Percentiles rank a stretch among this genome's conserved stretches.
Evolutionary conservation across 2,797 vertebrate genomes (phyloP).

Genomic region (Lates japonicus): DNA sequence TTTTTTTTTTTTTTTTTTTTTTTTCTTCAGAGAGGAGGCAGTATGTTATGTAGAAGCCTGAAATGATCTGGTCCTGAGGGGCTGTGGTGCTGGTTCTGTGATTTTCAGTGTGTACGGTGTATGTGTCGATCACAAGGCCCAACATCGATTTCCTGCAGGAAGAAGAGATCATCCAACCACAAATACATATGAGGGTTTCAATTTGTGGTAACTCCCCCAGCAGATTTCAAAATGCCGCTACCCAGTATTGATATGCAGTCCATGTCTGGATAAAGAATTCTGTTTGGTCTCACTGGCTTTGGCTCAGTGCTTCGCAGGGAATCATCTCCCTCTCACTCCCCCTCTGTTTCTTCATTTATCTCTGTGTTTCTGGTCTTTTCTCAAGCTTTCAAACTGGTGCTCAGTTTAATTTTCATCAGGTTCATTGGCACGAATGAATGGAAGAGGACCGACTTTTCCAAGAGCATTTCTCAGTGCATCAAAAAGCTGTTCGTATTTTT

Average conservation of each 20-base stretch:
- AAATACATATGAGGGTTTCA: background rate
- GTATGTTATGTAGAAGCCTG: background rate
- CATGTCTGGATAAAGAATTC: conserved; percentile 59
- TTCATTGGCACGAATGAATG: background rate
- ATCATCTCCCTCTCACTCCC: conserved; percentile 15
- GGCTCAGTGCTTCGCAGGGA: conserved; percentile 33
- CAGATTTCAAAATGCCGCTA: no score
- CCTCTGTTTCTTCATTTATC: background rate
- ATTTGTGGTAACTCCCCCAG: no score
- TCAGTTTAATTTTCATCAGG: background rate
- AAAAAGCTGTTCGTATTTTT: background rate
- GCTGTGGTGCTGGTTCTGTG: conserved; percentile 5
- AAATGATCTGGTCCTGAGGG: background rate
- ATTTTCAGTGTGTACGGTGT: background rate
- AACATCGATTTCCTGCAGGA: background rate
- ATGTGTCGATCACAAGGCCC: background rate
- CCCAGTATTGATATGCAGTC: conserved; percentile 63
- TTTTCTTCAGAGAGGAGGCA: background rate
- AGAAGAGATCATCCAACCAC: background rate
- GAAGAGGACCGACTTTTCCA: background rate
- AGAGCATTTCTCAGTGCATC: background rate
- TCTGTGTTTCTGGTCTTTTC: background rate
- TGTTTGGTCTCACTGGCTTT: conserved; percentile 50
- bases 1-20: conserved; percentile 19
- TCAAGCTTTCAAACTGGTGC: background rate